Base-by-base conservation (phyloP, 2,888 invertebrate species). In the Sturmia bella region DNA sequence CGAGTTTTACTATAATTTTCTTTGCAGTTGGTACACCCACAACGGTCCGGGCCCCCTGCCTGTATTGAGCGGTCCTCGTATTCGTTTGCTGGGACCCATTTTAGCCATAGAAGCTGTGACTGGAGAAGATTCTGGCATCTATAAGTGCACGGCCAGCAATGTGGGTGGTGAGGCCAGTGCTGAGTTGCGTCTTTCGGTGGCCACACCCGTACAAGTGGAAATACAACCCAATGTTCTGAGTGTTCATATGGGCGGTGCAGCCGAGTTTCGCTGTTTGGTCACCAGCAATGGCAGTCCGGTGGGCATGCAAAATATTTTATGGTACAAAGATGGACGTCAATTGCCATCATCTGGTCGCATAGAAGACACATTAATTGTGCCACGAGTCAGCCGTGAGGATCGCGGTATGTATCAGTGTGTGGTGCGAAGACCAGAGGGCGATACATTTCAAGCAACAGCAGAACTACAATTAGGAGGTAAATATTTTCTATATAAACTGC, bases 351-450 rank as follows among this genome's bases (percentile, higher is more conserved):
- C 94, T 6, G 94, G 94, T 7, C 92, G 94, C 84, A 93, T 93
- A 81, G 92, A 92, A 64, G 94, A 95, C 86, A 92, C 93, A 43
- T 88, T 95, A 68, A 91, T 94, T 66, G 92, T 95, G 85, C 93
- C 93, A 84, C 93, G 94, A 75, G 94, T 95, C 50, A 94, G 93
- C 45, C 91, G 95, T 68, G 95, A 95, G 86, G 95, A 95, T 88
- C 92, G 94, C 78, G 95, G 95, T 85, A 95, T 95, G 94, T 95
- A 95, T 89, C 95, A 95, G 88, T 95, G 95, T 88, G 92, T 95
- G 82, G 95, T 94, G 7, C 91, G 94, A 80, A 91, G 95, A 83
- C 92, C 94, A 39, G 95, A 95, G 88, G 94, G 95, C 15, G 95
- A 95, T 87, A 94, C 94, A 2, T 95, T 95, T 27, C 95, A 96